These are phyloP conservation scores for Sternarchorhynchus goeldii DNA, from an alignment of 2,797 vertebrate genomes.

Conservation along the genomic window DNA sequence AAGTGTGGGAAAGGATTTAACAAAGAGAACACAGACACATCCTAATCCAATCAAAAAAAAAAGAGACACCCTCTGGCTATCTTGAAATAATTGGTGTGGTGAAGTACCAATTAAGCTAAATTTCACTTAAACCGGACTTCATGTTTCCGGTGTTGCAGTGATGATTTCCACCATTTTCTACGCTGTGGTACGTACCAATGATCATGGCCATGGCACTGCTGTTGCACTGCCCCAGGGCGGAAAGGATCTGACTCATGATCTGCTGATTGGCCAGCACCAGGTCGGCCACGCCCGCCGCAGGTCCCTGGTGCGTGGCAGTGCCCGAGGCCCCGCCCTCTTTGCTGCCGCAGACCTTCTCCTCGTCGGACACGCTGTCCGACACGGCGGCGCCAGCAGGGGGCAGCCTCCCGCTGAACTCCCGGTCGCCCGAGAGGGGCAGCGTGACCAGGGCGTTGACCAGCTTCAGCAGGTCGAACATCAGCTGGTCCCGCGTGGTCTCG, in stretches of 20 bases:
- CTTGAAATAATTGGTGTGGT: too few relatives aligned
- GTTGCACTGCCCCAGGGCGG: slow-evolving; percentile 96
- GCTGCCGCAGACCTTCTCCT: slow-evolving; percentile 96
- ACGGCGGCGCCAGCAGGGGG: slow-evolving; percentile 79
- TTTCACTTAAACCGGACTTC: background rate
- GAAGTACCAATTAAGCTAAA: background rate
- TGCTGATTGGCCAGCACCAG: slow-evolving; percentile 97
- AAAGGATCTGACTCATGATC: slow-evolving; percentile 99
- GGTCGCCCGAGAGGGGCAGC: slow-evolving; percentile 91
- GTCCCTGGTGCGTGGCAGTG: slow-evolving; percentile 78
- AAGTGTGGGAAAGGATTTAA: too few relatives aligned
- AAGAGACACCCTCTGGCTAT: too few relatives aligned
- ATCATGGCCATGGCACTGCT: slow-evolving; percentile 99
- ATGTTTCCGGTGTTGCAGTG: too few relatives aligned
- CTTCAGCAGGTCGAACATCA: slow-evolving; percentile 98
- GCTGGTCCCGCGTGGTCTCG: slow-evolving; percentile 95
- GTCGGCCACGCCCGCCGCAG: slow-evolving; percentile 89
- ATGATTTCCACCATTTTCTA: too few relatives aligned
- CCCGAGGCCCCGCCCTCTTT: slow-evolving; percentile 84
- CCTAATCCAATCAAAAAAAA: too few relatives aligned
- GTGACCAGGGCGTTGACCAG: slow-evolving; percentile 95
- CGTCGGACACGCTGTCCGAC: slow-evolving; percentile 91
- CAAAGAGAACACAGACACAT: too few relatives aligned
- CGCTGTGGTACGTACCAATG: slow-evolving; percentile 82
- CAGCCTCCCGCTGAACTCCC: slow-evolving; percentile 90